These are phyloP conservation scores for Gallinago undulata DNA, from an alignment of 2,113 vertebrate genomes.

Conservation along the genomic window DNA sequence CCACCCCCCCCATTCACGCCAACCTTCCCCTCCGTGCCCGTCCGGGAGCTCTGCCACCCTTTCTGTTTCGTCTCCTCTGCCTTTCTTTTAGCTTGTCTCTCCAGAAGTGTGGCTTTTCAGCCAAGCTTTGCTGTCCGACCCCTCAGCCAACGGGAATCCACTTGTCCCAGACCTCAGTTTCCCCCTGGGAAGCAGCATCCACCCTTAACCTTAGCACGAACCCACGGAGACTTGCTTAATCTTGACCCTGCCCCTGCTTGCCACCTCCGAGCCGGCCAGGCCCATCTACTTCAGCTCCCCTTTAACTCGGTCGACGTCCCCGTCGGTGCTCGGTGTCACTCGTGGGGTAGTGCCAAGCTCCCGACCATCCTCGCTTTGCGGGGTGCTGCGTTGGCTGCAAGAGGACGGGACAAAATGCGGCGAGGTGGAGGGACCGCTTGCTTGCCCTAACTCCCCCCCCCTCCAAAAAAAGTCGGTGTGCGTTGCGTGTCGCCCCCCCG, in stretches of 20 bases:
- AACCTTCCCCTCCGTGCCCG: fast-evolving
- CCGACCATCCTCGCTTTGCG: not conserved
- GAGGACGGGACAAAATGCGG: not conserved
- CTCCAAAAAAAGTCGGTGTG: too few relatives aligned
- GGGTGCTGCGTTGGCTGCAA: not conserved
- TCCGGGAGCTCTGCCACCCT: not conserved
- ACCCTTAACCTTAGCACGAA: not conserved
- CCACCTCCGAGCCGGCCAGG: fast-evolving
- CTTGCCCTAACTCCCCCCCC: too few relatives aligned
- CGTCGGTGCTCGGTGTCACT: too few relatives aligned
- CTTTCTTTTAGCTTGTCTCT: not conserved
- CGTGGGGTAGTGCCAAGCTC: fast-evolving
- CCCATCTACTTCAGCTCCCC: not conserved
- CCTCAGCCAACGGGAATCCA: fast-evolving
- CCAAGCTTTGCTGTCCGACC: not conserved
- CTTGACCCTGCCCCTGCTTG: not conserved
- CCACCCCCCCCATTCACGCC: fast-evolving
- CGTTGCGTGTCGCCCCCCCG: not conserved
- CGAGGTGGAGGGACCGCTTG: not conserved
- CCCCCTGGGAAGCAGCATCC: not conserved
- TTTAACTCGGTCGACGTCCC: fast-evolving
- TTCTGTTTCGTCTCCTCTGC: not conserved
- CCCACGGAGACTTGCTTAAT: fast-evolving
- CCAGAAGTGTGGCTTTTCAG: not conserved
- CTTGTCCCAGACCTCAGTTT: not conserved